A percentile compares a stretch with the other conserved stretches of the same genome.
Conservation (phyloP, 2,888 invertebrate genomes). For the Anodontia alba region DNA sequence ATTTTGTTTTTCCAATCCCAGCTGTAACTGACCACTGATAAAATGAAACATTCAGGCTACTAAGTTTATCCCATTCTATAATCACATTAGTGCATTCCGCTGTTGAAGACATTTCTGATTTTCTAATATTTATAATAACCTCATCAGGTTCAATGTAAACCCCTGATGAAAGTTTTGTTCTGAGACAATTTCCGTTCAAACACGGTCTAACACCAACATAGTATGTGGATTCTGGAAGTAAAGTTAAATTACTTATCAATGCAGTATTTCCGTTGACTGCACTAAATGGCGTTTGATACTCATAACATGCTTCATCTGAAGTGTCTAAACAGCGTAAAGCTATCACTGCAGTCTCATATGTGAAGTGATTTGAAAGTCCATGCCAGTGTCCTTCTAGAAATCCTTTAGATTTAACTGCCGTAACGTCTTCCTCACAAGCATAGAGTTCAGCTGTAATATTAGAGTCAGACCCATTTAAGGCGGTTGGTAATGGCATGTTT, state of each 20-base stretch:
- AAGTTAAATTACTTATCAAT: background rate
- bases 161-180: slow-evolving; percentile 13
- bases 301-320: background rate
- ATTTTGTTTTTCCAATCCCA: background rate
- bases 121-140: background rate
- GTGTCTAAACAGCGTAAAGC: background rate
- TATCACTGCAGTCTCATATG: background rate
- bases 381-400: background rate
- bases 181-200: slow-evolving; percentile 7
- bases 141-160: slow-evolving; percentile 1
- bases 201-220: slow-evolving; percentile 8
- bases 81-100: background rate
- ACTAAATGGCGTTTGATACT: background rate
- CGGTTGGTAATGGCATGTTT: too few species aligned
- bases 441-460: background rate
- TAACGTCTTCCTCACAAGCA: background rate
- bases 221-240: background rate
- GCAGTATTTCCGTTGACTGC: background rate
- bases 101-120: background rate
- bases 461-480: too few species aligned
- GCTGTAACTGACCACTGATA: background rate
- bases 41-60: background rate
- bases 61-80: background rate
- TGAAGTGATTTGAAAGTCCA: background rate
- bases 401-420: background rate